Evolutionary conservation across 2,797 vertebrate genomes (phyloP).

Genomic region (Myotis planiceps): DNA sequence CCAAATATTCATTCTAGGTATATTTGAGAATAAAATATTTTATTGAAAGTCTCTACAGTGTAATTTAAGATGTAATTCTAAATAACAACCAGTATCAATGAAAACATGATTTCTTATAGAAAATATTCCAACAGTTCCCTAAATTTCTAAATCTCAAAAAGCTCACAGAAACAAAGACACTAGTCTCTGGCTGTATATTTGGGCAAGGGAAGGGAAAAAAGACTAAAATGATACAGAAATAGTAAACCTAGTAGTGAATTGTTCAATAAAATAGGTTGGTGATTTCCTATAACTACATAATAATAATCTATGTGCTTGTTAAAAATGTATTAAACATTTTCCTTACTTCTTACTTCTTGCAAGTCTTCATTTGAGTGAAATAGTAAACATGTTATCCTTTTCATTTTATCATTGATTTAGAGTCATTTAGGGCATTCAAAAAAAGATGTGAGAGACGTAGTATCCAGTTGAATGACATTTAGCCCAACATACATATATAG

Average conservation of each 20-base stretch:
- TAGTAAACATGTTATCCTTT: background rate
- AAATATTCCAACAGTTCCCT: background rate
- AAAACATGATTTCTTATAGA: background rate
- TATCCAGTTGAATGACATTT: background rate
- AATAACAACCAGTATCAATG: background rate
- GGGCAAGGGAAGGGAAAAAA: background rate
- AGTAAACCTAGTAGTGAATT: background rate
- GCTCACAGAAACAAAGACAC: background rate
- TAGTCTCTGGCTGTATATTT: background rate
- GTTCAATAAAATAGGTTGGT: background rate
- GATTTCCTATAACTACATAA: background rate
- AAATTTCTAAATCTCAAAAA: background rate
- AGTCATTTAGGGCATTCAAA: background rate
- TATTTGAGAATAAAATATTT: background rate
- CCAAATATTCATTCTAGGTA: background rate
- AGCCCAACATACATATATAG: background rate
- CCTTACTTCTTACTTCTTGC: background rate
- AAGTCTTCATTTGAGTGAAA: background rate
- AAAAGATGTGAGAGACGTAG: background rate
- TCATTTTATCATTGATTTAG: background rate
- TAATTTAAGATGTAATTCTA: background rate
- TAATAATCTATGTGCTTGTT: background rate
- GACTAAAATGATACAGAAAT: background rate
- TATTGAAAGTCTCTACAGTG: background rate
- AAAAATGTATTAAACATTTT: background rate